phyloP scores from a whole-genome alignment of 2,113 vertebrate species.

The Meriones unguiculatus region DNA sequence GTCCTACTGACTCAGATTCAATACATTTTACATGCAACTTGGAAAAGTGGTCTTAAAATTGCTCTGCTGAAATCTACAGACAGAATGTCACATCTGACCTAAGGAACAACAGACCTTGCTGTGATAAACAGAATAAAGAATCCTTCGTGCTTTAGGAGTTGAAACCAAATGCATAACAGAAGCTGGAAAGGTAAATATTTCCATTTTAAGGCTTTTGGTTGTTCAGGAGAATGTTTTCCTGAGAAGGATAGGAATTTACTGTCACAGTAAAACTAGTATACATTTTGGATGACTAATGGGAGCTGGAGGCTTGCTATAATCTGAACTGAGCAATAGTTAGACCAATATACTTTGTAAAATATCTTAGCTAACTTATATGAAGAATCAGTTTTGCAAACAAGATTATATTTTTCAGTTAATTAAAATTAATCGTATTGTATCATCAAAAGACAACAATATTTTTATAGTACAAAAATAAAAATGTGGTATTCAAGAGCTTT shows the following conservation, averaged over 20 bases:
- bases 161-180: slow-evolving; percentile 11
- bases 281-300: background rate
- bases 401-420: background rate
- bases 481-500: background rate
- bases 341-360: background rate
- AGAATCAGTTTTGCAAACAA: background rate
- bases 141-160: background rate
- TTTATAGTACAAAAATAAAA: background rate
- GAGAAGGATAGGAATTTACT: background rate
- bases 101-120: background rate
- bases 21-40: background rate
- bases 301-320: background rate
- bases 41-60: slow-evolving; percentile 20
- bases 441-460: background rate
- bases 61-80: background rate
- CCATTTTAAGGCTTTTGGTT: background rate
- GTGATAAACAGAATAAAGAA: background rate
- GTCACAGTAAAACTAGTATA: background rate
- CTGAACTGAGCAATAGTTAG: background rate
- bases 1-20: background rate
- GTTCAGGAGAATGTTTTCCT: background rate
- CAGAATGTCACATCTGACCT: background rate
- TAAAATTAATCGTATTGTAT: background rate
- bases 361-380: background rate
- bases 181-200: background rate